Conservation (phyloP, 2,888 invertebrate genomes). For the Drosophila borealis region DNA sequence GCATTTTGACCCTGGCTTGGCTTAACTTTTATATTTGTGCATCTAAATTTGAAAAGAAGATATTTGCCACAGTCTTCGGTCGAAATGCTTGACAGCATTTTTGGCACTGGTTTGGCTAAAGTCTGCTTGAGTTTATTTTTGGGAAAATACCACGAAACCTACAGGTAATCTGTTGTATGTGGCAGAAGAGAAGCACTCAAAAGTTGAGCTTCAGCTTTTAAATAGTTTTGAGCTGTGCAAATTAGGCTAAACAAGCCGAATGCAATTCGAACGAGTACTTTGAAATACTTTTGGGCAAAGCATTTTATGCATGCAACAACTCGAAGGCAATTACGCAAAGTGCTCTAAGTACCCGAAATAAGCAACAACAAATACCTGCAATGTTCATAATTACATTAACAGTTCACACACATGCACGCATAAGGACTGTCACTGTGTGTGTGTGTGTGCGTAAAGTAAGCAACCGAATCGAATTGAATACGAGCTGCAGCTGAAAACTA, state of each 20-base stretch:
- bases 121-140: too few relatives aligned
- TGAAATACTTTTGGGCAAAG: conserved; percentile 46
- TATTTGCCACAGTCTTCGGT: too few relatives aligned
- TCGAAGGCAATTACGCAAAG: conserved; percentile 69
- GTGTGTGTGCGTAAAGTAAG: conserved; percentile 20
- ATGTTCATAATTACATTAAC: conserved; percentile 72
- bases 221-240: conserved; percentile 22
- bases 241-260: conserved; percentile 14
- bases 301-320: conserved; percentile 65
- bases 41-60: too few relatives aligned
- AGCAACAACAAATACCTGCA: conserved; percentile 29
- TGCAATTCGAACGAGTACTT: conserved; percentile 12
- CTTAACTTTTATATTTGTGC: too few relatives aligned
- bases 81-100: too few relatives aligned
- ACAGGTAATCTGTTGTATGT: conserved; percentile 3
- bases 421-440: not conserved
- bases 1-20: too few relatives aligned
- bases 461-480: conserved; percentile 66
- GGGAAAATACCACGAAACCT: not conserved
- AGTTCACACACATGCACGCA: conserved; percentile 39
- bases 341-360: conserved; percentile 61
- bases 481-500: conserved; percentile 48
- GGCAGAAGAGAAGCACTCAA: not conserved
- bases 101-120: too few relatives aligned
- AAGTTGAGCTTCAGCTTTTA: conserved; percentile 5